These are phyloP conservation scores for Philopotamus ludificatus DNA, from an alignment of 1,140 invertebrate genomes.

Conservation along the genomic window DNA sequence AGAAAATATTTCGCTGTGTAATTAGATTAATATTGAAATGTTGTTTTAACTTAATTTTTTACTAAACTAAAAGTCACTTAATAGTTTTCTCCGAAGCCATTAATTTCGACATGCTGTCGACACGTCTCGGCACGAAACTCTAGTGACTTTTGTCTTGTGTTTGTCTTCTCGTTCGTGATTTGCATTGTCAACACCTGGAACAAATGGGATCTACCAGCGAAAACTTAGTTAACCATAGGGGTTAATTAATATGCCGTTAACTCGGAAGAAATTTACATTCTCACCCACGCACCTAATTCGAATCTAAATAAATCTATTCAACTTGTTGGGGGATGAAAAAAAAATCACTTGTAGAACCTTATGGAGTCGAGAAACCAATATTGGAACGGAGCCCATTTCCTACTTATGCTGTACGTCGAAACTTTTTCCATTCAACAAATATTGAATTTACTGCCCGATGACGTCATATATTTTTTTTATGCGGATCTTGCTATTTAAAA, in stretches of 20 bases:
- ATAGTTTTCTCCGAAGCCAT: too few species aligned
- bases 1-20: too few species aligned
- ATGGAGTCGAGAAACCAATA: conserved; percentile 11
- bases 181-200: not conserved
- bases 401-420: conserved; percentile 6
- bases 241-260: not conserved
- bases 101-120: too few species aligned
- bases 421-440: conserved; percentile 6
- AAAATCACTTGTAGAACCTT: conserved; percentile 9
- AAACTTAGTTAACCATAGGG: not conserved
- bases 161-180: not conserved
- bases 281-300: not conserved
- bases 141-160: not conserved
- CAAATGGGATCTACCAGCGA: not conserved
- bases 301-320: not conserved
- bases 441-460: conserved; percentile 10
- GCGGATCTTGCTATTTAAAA: not conserved
- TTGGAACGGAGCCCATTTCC: conserved; percentile 7
- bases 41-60: too few species aligned
- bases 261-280: not conserved
- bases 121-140: not conserved
- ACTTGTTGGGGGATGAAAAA: not conserved
- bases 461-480: not conserved
- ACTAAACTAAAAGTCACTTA: too few species aligned
- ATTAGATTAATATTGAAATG: too few species aligned